A percentile compares a stretch with the other conserved stretches of the same genome.
These are phyloP conservation scores for Meloe dianella DNA, from an alignment of 2,888 invertebrate genomes.

Conservation along the genomic window DNA sequence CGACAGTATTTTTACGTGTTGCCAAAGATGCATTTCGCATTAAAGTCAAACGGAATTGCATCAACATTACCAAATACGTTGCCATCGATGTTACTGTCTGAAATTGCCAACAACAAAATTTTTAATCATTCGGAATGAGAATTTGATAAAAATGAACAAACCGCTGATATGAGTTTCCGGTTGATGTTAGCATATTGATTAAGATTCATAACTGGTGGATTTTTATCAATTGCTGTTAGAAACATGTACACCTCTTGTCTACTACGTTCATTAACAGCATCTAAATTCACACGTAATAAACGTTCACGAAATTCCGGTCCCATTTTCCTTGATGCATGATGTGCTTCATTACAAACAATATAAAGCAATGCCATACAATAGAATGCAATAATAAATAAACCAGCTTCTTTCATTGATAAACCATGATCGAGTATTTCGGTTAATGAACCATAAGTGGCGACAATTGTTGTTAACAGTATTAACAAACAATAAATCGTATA, in stretches of 20 bases:
- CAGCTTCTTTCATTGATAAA: constrained; percentile 74
- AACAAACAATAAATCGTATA: constrained; percentile 77
- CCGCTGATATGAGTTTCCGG: constrained; percentile 71
- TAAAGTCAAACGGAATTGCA: constrained; percentile 74
- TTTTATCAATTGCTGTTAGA: constrained; percentile 74
- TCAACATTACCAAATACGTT: constrained; percentile 73
- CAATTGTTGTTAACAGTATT: constrained; percentile 75
- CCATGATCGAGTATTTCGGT: constrained; percentile 77
- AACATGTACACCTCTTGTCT: constrained; percentile 77
- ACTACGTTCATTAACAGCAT: constrained; percentile 68
- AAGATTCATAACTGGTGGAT: constrained; percentile 78
- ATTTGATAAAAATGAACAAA: constrained; percentile 53
- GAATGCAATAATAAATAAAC: constrained; percentile 72
- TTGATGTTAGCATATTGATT: constrained; percentile 78
- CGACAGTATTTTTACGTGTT: constrained; percentile 41
- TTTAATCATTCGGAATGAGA: not conserved
- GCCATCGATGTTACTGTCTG: constrained; percentile 75
- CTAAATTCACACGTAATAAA: constrained; percentile 71
- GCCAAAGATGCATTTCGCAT: constrained; percentile 63
- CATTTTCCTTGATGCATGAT: constrained; percentile 67
- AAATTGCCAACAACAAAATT: constrained; percentile 26
- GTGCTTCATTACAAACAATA: constrained; percentile 77
- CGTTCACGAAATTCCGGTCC: constrained; percentile 64
- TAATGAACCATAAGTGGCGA: constrained; percentile 72
- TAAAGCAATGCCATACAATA: constrained; percentile 75